A percentile compares a stretch with the other conserved stretches of the same genome.
Evolutionary conservation across 2,888 invertebrate species (phyloP).

Genomic region (Acleris cristana): DNA sequence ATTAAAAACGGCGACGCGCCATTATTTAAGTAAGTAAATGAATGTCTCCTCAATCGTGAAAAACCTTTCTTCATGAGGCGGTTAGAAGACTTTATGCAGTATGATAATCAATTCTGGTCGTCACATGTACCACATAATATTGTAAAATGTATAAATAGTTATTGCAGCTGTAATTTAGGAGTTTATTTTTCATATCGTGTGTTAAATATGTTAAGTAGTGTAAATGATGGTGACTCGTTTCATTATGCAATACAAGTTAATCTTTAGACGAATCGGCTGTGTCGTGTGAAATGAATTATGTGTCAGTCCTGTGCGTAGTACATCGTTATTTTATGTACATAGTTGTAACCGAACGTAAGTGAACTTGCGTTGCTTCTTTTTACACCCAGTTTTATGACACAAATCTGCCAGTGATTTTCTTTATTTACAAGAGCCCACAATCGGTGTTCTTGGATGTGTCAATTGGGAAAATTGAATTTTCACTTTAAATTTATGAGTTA

Average conservation of each 20-base stretch:
- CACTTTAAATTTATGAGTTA: slow-evolving; percentile 20
- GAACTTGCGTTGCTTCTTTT: slow-evolving; percentile 35
- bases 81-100: slow-evolving; percentile 52
- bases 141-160: slow-evolving; percentile 83
- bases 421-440: slow-evolving; percentile 33
- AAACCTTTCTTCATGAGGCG: slow-evolving; percentile 8
- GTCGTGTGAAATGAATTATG: slow-evolving; percentile 76
- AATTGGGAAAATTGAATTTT: slow-evolving; percentile 29
- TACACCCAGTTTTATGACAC: slow-evolving; percentile 14
- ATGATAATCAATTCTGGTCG: slow-evolving; percentile 62
- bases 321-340: slow-evolving; percentile 70
- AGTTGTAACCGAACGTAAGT: slow-evolving; percentile 45
- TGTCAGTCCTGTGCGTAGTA: slow-evolving; percentile 75
- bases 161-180: slow-evolving; percentile 83
- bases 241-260: slow-evolving; percentile 75
- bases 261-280: slow-evolving; percentile 81
- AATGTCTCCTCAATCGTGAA: slow-evolving; percentile 7
- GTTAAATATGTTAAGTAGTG: slow-evolving; percentile 82
- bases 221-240: slow-evolving; percentile 77
- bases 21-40: slow-evolving; percentile 13
- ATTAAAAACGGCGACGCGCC: slow-evolving; percentile 20
- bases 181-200: slow-evolving; percentile 84
- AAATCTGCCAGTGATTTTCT: slow-evolving; percentile 29
- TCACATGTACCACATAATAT: slow-evolving; percentile 70
- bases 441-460: slow-evolving; percentile 36